A percentile compares a stretch with the other conserved stretches of the same genome.
Conservation (phyloP, 2,888 invertebrate genomes). For the Mayetiola destructor region DNA sequence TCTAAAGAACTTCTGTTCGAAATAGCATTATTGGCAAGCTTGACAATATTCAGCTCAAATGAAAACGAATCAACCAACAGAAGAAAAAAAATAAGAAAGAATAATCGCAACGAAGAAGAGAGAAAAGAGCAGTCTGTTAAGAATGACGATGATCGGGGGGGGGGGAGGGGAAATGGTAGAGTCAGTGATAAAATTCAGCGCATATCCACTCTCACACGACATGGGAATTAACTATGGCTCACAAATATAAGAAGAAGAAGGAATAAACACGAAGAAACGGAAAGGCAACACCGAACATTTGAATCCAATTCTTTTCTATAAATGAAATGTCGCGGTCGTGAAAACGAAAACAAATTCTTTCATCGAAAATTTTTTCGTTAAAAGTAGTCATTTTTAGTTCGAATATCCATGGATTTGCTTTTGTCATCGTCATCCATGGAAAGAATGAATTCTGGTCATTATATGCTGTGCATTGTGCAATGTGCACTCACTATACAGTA, state of each 20-base stretch:
- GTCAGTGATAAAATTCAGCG: constrained; percentile 9
- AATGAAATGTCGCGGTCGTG: constrained; percentile 12
- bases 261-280: background rate
- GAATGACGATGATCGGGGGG: too few relatives aligned
- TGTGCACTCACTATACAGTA: too few relatives aligned
- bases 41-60: background rate
- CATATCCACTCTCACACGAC: background rate
- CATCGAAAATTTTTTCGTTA: constrained; percentile 1
- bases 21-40: background rate
- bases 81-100: background rate
- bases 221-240: too few relatives aligned
- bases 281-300: too few relatives aligned
- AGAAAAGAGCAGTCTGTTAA: too few relatives aligned
- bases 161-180: background rate
- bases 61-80: background rate
- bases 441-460: too few relatives aligned
- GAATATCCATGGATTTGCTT: constrained; percentile 3
- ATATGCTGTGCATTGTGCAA: too few relatives aligned
- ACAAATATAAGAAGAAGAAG: background rate
- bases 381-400: constrained; percentile 5
- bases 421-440: too few relatives aligned
- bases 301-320: background rate
- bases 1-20: too few relatives aligned
- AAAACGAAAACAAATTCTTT: constrained; percentile 9
- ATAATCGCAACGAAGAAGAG: too few relatives aligned